Base-by-base conservation (phyloP, 2,113 vertebrate species). In the Melanocharis versteri region DNA sequence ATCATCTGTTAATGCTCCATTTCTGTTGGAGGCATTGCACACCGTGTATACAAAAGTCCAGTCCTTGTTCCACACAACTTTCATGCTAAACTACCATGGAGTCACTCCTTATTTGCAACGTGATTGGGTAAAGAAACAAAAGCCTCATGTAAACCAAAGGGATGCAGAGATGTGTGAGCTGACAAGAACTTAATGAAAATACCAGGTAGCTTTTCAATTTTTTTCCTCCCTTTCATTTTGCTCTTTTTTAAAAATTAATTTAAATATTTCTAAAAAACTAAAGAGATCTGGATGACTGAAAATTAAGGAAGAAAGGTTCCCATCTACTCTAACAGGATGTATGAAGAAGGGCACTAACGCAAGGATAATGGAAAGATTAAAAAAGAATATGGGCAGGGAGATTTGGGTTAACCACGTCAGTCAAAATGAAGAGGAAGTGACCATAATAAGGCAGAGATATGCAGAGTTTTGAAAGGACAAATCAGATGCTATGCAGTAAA, bases 361-460 rank as follows among this genome's bases (percentile, higher is more conserved):
- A 87, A 85, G 30, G 33, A 54, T 93, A 91, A 89, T 48, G 42
- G 24, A 87, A 88, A 83, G 62, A 72, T 54, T 3, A 27, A 35
- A n/a, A 60, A 71, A 40, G 13, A 69, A 81, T 82, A 23, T 31
- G 17, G 42, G 17, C 23, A 92, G 75, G 20, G 54, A 88, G 22
- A 37, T 15, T 56, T 85, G 39, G 51, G 51, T 95, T 93, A 95
- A 73, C 7, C 0, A 82, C 91, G 54, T 88, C 82, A 70, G 42
- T 62, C 26, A 2, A 97, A 96, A 70, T 0, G 7, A 83, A 48
- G 79, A 90, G 68, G 42, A 89, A 94, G 68, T 86, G 83, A 62
- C 47, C 68, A 58, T 94, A 95, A 95, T 92, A 90, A 94, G 86
- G 92, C 54, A 83, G n/a, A 86, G 75, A 95, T 95, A 96, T 83